Evolutionary conservation across 2,888 invertebrate species (phyloP).

Genomic region (Agonopterix alstromeriana): DNA sequence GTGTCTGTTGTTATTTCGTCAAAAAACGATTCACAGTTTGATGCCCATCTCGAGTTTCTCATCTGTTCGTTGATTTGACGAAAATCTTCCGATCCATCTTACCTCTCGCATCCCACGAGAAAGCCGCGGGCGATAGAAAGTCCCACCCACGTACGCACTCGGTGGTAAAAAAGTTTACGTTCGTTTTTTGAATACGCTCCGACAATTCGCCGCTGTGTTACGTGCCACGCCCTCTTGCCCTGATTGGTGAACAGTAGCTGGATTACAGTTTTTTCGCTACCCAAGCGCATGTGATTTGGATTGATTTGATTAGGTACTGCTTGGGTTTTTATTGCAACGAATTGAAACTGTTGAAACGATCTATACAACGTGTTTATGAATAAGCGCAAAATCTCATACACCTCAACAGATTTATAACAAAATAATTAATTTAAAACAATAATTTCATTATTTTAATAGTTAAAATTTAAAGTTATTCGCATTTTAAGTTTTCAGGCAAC

Average conservation of each 20-base stretch:
- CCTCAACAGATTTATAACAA: too few relatives aligned
- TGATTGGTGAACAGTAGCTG: slow-evolving; percentile 67
- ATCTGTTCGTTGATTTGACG: slow-evolving; percentile 3
- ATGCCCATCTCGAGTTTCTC: neutral
- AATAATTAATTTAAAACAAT: too few relatives aligned
- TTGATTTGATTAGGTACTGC: slow-evolving; percentile 24
- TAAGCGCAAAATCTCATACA: too few relatives aligned
- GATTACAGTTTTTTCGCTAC: slow-evolving; percentile 38
- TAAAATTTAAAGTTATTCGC: too few relatives aligned
- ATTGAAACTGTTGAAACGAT: neutral
- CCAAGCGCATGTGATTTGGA: slow-evolving; percentile 19
- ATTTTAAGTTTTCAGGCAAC: too few relatives aligned
- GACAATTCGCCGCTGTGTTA: slow-evolving; percentile 61
- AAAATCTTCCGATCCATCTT: slow-evolving; percentile 6
- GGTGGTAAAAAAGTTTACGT: slow-evolving; percentile 36
- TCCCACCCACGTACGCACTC: slow-evolving; percentile 62
- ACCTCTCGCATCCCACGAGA: slow-evolving; percentile 47
- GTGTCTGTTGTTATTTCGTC: too few relatives aligned
- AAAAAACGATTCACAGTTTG: too few relatives aligned
- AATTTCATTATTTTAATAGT: too few relatives aligned
- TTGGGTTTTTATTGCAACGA: slow-evolving; percentile 2
- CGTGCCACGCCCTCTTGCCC: slow-evolving; percentile 52
- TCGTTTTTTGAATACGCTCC: slow-evolving; percentile 48
- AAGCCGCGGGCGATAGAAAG: slow-evolving; percentile 67
- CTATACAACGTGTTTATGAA: too few relatives aligned